Evolutionary conservation across 2,113 vertebrate species (phyloP), one percentile per base, ranked within the genome.

Genomic region (Chauna torquata): DNA sequence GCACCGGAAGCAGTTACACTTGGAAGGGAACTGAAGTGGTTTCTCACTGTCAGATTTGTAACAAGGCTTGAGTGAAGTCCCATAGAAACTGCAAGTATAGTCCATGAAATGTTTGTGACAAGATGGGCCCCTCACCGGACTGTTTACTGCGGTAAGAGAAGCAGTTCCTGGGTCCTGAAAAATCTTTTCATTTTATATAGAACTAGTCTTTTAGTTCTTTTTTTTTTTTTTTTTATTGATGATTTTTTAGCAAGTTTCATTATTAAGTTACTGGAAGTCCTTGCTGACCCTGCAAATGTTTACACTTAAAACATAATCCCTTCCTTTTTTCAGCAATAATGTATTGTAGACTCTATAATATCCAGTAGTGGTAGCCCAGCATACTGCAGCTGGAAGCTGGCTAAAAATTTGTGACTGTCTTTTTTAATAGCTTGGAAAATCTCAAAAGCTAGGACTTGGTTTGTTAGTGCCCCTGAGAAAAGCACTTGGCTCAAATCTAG

Each of bases 91-190:
- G 23, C 2, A 58, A 38, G 17, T 15, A 2, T 8, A 5, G 42
- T 1, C 54, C 3, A 1, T 11, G 50, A 11, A 10, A 4, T 3
- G 36, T 36, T 78, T 13, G 44, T 44, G 38, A 12, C 1, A 14
- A 23, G 80, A 7, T 6, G 57, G n/a, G 57, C 42, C 45, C 76
- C 24, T 55, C 47, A 19, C 5, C 74, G 9, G 23, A 9, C 36
- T 30, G 38, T 61, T 32, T 6, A 1, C 1, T 8, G 42, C 36
- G 1, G 17, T 5, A 13, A 0, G 0, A 30, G 64, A 11, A 47
- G 49, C 45, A 14, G 3, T 12, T 71, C 58, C 19, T 5, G 23
- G 4, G 16, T 36, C 47, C 78, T 7, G 61, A 15, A 25, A 7
- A 86, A 18, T 6, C 58, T 12, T 7, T 44, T 2, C 6, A 32